phyloP scores from a whole-genome alignment of 2,797 vertebrate genomes.

The Mycteria americana region DNA sequence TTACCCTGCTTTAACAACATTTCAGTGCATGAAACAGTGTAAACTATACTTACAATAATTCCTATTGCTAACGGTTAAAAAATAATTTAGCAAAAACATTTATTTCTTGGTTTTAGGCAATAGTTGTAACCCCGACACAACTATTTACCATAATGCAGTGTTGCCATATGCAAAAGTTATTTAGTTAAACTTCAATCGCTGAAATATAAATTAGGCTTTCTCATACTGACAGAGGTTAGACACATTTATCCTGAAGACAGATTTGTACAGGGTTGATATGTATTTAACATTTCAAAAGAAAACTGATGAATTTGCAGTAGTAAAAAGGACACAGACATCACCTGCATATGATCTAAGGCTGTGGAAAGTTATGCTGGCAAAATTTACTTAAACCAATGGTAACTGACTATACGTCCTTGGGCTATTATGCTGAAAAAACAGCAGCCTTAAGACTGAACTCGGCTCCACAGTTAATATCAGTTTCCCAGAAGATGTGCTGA shows the following conservation, averaged over 20 bases:
- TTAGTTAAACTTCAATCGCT: not conserved
- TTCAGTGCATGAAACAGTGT: not conserved
- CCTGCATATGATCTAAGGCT: not conserved
- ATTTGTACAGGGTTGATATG: not conserved
- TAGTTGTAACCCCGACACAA: not conserved
- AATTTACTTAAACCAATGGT: not conserved
- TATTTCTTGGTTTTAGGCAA: not conserved
- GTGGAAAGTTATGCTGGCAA: not conserved
- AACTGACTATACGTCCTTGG: not conserved
- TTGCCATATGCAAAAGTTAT: not conserved
- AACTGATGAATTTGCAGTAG: not conserved
- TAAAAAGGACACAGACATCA: not conserved
- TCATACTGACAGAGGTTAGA: not conserved
- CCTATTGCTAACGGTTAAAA: not conserved
- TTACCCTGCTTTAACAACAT: not conserved
- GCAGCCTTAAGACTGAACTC: not conserved
- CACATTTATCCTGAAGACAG: not conserved
- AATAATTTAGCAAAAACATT: not conserved
- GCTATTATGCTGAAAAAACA: not conserved
- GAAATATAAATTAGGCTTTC: not conserved
- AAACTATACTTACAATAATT: not conserved
- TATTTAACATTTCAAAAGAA: not conserved
- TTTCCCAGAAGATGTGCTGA: not conserved
- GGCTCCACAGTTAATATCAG: not conserved
- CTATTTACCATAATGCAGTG: not conserved